phyloP scores from a whole-genome alignment of 1,140 invertebrate species.

The Platyura marginata region DNA sequence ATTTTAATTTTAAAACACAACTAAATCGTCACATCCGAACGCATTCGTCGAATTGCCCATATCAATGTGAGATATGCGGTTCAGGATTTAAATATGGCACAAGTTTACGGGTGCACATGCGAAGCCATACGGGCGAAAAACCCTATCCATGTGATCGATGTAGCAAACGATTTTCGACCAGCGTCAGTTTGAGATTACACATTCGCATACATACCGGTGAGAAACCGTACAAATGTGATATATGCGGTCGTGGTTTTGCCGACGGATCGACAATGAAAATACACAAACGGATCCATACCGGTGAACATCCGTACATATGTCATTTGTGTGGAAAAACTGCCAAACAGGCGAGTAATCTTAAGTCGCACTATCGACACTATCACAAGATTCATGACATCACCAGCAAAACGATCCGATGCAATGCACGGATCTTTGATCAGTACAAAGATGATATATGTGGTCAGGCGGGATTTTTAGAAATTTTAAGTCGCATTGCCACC shows the following conservation, averaged over 20 bases:
- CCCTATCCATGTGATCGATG: conserved; percentile 44
- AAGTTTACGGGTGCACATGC: conserved; percentile 35
- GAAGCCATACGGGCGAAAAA: conserved; percentile 37
- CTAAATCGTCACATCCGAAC: neutral
- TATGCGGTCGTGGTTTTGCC: conserved; percentile 27
- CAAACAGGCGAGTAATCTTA: neutral
- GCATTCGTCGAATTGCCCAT: neutral
- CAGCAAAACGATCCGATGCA: neutral
- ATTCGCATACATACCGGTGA: neutral
- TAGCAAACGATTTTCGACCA: conserved; percentile 28
- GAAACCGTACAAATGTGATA: conserved; percentile 2
- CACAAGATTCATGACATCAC: neutral
- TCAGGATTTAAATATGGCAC: neutral
- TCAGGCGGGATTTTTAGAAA: neutral
- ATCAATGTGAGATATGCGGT: neutral
- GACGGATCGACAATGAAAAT: conserved; percentile 25
- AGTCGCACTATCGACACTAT: neutral
- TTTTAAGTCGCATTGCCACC: no score
- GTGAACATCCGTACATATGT: conserved; percentile 1
- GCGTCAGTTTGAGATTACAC: neutral
- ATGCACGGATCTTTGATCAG: neutral
- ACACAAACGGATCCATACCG: neutral
- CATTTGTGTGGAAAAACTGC: neutral
- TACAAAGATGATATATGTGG: neutral
- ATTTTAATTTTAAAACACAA: neutral